Evolutionary conservation across 2,113 vertebrate genomes (phyloP).

Genomic region (Pygoscelis adeliae): DNA sequence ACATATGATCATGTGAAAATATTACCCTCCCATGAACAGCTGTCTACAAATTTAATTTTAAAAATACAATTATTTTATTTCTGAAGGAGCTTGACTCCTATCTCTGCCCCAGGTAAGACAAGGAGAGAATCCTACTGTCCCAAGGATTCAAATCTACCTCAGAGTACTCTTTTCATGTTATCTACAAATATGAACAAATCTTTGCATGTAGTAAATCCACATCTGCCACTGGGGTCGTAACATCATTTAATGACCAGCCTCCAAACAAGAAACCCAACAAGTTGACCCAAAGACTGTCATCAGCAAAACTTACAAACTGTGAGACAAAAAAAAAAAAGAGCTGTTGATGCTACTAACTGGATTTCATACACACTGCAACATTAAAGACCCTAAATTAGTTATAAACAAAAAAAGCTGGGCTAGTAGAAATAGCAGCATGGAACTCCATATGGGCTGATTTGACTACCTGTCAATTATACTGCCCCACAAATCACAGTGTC

Average conservation of each 20-base stretch:
- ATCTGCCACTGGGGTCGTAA: neutral
- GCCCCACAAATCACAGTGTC: neutral
- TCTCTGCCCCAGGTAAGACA: neutral
- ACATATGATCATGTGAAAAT: neutral
- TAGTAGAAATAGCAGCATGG: neutral
- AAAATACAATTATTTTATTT: neutral
- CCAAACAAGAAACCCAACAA: neutral
- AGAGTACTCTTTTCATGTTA: neutral
- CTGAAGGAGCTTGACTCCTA: neutral
- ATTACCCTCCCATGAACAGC: neutral
- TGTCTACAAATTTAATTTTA: neutral
- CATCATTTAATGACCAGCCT: neutral
- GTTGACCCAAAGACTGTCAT: fast-evolving
- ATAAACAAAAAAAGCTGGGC: neutral
- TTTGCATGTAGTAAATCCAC: neutral
- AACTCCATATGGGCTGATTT: neutral
- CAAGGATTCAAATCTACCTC: neutral
- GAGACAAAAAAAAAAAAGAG: neutral
- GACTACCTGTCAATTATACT: neutral
- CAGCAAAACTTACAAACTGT: neutral
- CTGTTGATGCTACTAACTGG: neutral
- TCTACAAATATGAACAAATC: neutral
- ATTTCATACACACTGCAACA: neutral
- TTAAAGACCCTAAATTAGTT: neutral
- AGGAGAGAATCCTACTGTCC: neutral